Conservation (phyloP, 2,888 invertebrate genomes). For the Villa cingulata region DNA sequence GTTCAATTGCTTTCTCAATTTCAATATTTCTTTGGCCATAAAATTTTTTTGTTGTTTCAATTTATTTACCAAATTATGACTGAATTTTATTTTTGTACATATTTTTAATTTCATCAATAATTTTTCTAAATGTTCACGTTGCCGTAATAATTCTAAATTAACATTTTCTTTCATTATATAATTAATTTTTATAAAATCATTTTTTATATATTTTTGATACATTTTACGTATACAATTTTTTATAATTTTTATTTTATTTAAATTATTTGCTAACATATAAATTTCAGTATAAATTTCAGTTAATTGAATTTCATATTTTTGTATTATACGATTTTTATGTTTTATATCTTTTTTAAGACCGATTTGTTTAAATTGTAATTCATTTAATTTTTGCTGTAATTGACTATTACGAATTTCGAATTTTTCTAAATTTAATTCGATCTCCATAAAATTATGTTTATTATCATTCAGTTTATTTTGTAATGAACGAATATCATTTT, state of each 20-base stretch:
- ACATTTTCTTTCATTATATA: slow-evolving; percentile 53
- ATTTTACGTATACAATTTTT: slow-evolving; percentile 27
- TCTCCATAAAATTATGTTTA: slow-evolving; percentile 64
- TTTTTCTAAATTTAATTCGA: slow-evolving; percentile 70
- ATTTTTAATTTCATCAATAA: not conserved
- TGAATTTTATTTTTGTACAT: not conserved
- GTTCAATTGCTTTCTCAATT: too few relatives aligned
- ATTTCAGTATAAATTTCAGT: slow-evolving; percentile 70
- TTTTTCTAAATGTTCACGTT: slow-evolving; percentile 66
- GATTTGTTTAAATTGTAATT: slow-evolving; percentile 60
- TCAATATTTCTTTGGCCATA: too few relatives aligned
- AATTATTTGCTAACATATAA: slow-evolving; percentile 60
- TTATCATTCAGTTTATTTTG: slow-evolving; percentile 74
- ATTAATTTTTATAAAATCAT: slow-evolving; percentile 48
- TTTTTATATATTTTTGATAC: slow-evolving; percentile 41
- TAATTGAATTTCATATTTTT: slow-evolving; percentile 33
- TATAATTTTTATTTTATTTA: slow-evolving; percentile 51
- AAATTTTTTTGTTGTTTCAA: not conserved
- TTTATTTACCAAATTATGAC: not conserved
- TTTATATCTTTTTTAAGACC: slow-evolving; percentile 59
- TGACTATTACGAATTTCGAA: slow-evolving; percentile 58
- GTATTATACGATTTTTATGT: slow-evolving; percentile 43
- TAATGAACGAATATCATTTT: slow-evolving; percentile 61
- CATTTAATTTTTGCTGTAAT: slow-evolving; percentile 57
- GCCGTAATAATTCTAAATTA: slow-evolving; percentile 61